Base-by-base conservation (phyloP, 2,797 vertebrate species). In the Manis javanica region DNA sequence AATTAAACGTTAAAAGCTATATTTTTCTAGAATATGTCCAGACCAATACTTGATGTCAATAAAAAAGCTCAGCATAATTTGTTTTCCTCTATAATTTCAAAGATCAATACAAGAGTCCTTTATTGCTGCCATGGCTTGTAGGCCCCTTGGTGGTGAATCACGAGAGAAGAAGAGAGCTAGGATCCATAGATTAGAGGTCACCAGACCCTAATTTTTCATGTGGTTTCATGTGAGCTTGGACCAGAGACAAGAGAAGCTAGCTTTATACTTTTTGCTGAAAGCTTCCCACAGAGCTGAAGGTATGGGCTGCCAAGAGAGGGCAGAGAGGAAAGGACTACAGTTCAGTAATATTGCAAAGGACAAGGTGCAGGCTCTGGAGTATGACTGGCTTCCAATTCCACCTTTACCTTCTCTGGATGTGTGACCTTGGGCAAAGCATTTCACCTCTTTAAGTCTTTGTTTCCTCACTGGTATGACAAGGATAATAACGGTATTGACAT, bases 81-180 rank as follows among this genome's bases (percentile, higher is more conserved):
- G 77, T 92, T 97, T 97, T 90, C 68, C 57, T 94, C 86, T 96
- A 23, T 90, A 79, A 91, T 95, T 95, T 97, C 85, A 77, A 94
- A 68, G 72, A 93, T 94, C 77, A 0, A 94, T 96, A 39, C 1
- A 34, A 42, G 42, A 74, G 64, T 64, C 18, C 81, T 88, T 88
- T 85, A 34, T 53, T 93, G 91, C 79, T 72, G 53, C 23, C 0
- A 0, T 34, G 15, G 59, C 37, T 49, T 66, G 83, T 24, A 21
- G 10, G 71, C 71, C 8, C 69, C 49, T 72, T 13, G 64, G 46
- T 29, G 26, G 77, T 68, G 84, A 93, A 42, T 84, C 71, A 71
- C 51, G 74, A 16, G 0, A 9, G 21, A 57, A 59, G 68, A 34
- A 84, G 46, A 84, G 57, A 31, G 31, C 85, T 83, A 31, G 42